These are phyloP conservation scores for Romanomermis culicivorax DNA, from an alignment of 2,888 invertebrate species.

Conservation along the genomic window DNA sequence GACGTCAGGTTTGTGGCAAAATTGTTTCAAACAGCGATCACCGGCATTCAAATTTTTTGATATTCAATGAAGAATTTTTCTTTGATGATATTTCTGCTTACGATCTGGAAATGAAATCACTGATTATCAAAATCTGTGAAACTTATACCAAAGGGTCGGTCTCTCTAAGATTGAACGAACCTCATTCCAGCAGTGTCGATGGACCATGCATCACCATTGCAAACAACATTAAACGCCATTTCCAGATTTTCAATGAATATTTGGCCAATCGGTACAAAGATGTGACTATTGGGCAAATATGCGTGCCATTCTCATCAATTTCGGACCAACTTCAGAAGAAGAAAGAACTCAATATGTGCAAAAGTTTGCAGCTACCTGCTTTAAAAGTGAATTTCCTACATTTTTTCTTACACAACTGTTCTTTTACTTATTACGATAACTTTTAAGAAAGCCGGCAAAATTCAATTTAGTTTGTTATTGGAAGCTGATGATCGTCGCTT, in stretches of 20 bases:
- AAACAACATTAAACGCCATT: no score
- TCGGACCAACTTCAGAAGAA: slow-evolving; percentile 25
- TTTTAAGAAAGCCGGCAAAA: slow-evolving; percentile 31
- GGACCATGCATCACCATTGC: no score
- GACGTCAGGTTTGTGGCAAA: slow-evolving; percentile 21
- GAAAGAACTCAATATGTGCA: slow-evolving; percentile 31
- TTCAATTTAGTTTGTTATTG: slow-evolving; percentile 29
- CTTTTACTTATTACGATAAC: no score
- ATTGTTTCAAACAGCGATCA: slow-evolving; percentile 29
- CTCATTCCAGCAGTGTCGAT: no score
- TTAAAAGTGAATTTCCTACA: no score
- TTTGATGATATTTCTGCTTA: slow-evolving; percentile 30
- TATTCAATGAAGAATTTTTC: slow-evolving; percentile 29
- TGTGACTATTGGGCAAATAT: slow-evolving; percentile 31
- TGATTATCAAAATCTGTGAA: slow-evolving; percentile 21
- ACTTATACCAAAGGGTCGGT: no score
- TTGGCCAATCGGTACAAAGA: no score
- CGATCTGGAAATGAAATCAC: slow-evolving; percentile 27
- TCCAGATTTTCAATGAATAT: no score
- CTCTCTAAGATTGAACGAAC: no score
- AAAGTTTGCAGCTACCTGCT: slow-evolving; percentile 27
- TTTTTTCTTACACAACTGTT: neutral
- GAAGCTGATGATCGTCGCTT: slow-evolving; percentile 29
- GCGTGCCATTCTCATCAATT: no score
- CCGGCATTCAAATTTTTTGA: no score